Conservation (phyloP, 2,113 vertebrate genomes). For the Channa maculata region DNA sequence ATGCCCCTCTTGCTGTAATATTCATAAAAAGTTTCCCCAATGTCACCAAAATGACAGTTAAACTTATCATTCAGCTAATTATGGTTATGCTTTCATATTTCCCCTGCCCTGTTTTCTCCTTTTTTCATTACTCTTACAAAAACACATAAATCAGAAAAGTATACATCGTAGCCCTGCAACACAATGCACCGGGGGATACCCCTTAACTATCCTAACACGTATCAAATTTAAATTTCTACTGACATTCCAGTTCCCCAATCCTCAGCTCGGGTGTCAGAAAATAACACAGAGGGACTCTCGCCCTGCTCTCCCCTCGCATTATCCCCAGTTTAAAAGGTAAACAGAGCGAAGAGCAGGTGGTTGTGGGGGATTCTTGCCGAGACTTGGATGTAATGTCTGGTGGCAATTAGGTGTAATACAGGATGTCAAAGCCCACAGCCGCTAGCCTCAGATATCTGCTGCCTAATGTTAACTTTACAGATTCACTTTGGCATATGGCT, state of each 20-base stretch:
- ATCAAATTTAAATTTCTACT: slow-evolving; percentile 76
- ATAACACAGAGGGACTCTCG: slow-evolving; percentile 58
- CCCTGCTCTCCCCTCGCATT: slow-evolving; percentile 54
- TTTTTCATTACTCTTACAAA: slow-evolving; percentile 70
- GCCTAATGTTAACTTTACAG: slow-evolving; percentile 82
- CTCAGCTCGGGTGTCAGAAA: slow-evolving; percentile 78
- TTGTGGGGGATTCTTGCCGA: slow-evolving; percentile 66
- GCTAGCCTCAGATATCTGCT: slow-evolving; percentile 79
- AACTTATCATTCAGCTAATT: slow-evolving; percentile 73
- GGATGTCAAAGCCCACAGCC: slow-evolving; percentile 82
- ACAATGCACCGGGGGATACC: slow-evolving; percentile 71
- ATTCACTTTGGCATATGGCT: slow-evolving; percentile 81
- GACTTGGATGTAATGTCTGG: slow-evolving; percentile 79
- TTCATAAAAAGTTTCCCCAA: slow-evolving; percentile 69
- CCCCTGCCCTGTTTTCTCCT: slow-evolving; percentile 55
- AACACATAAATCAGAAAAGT: slow-evolving; percentile 78
- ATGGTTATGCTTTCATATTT: slow-evolving; percentile 69
- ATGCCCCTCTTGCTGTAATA: slow-evolving; percentile 6
- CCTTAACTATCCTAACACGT: slow-evolving; percentile 69
- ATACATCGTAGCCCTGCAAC: slow-evolving; percentile 56
- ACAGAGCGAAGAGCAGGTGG: slow-evolving; percentile 80
- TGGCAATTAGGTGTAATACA: slow-evolving; percentile 85
- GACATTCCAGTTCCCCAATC: slow-evolving; percentile 74
- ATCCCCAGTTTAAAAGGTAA: slow-evolving; percentile 76
- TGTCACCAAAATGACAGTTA: slow-evolving; percentile 56